A percentile compares a stretch with the other conserved stretches of the same genome.
Evolutionary conservation across 2,113 vertebrate genomes (phyloP).

Genomic region (Prolemur simus): DNA sequence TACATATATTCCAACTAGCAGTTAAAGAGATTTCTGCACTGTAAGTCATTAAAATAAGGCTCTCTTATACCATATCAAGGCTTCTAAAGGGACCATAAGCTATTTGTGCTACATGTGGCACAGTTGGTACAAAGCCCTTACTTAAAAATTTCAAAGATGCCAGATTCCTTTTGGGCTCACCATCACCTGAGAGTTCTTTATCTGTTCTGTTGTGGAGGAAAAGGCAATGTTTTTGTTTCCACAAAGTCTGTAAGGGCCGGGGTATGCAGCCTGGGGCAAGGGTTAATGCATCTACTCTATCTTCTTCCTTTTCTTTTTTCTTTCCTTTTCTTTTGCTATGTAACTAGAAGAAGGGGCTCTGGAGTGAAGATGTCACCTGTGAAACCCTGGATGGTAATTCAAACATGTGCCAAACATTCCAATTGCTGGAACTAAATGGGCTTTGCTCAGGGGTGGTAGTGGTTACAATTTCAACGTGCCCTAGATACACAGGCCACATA

Average conservation of each 20-base stretch:
- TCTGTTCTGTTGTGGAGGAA: background rate
- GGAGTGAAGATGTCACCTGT: background rate
- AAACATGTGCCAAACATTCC: background rate
- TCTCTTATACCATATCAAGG: background rate
- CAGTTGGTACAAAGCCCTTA: background rate
- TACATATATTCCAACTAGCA: background rate
- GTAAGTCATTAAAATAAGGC: background rate
- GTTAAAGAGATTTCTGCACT: background rate
- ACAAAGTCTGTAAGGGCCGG: fast-evolving
- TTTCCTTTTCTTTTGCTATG: background rate
- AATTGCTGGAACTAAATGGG: background rate
- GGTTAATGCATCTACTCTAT: fast-evolving
- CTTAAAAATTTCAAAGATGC: background rate
- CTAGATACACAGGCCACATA: background rate
- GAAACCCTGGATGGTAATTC: background rate
- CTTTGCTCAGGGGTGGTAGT: background rate
- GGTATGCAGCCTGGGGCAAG: background rate
- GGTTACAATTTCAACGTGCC: background rate
- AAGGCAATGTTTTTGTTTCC: background rate
- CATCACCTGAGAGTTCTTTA: background rate
- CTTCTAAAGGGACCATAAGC: background rate
- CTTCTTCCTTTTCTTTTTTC: background rate
- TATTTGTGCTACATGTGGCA: background rate
- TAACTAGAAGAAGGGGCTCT: background rate
- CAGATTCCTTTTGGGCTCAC: background rate